Evolutionary conservation across 2,113 vertebrate species (phyloP).

Genomic region (Sapayoa aenigma): DNA sequence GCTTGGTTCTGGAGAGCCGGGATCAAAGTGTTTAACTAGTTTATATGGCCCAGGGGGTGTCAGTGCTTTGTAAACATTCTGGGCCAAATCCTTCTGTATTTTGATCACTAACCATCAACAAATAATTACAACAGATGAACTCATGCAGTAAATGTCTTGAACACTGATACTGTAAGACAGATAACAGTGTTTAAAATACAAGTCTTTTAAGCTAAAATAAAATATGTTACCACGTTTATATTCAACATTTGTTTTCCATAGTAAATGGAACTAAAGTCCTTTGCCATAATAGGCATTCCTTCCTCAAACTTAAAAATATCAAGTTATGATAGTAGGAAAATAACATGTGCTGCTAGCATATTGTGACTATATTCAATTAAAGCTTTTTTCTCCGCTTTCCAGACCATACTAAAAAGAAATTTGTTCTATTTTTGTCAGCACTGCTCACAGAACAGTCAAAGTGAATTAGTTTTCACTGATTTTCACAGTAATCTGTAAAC

Average conservation of each 20-base stretch:
- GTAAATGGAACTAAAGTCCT: background rate
- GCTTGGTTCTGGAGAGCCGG: background rate
- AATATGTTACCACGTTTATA: background rate
- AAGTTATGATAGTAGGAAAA: conserved; percentile 33
- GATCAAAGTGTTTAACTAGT: background rate
- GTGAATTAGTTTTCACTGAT: conserved; percentile 66
- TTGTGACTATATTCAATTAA: conserved; percentile 57
- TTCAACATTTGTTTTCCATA: background rate
- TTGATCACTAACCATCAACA: background rate
- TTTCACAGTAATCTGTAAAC: conserved; percentile 75
- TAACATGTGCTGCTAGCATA: conserved; percentile 35
- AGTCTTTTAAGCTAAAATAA: background rate
- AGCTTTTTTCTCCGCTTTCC: conserved; percentile 27
- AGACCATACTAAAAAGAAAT: conserved; percentile 51
- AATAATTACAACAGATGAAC: background rate
- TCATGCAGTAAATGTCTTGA: background rate
- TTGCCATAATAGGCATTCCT: background rate
- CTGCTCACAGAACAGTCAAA: conserved; percentile 63
- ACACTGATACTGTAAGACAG: background rate
- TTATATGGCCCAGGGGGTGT: background rate
- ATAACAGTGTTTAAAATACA: background rate
- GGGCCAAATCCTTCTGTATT: background rate
- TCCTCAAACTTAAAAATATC: conserved; percentile 43
- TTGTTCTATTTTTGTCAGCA: conserved; percentile 64
- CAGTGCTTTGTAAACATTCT: background rate